phyloP scores from a whole-genome alignment of 2,113 vertebrate species.

The Orcinus orca region DNA sequence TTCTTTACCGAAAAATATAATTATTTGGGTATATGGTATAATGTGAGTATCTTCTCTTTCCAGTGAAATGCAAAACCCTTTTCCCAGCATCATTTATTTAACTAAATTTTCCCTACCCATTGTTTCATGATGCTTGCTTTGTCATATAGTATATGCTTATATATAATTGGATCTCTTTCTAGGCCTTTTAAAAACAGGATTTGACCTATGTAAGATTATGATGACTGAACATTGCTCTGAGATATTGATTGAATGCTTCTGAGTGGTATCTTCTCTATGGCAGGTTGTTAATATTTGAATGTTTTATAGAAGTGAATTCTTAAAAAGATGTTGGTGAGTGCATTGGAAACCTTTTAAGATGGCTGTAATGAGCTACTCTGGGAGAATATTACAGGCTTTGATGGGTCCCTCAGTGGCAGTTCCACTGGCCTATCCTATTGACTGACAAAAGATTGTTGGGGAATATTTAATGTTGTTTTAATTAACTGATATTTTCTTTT shows the following conservation, averaged over 20 bases:
- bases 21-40: neutral
- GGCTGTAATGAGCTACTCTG: conserved; percentile 83
- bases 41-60: neutral
- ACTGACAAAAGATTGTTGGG: conserved; percentile 81
- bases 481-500: conserved; percentile 72
- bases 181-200: conserved; percentile 19
- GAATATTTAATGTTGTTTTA: conserved; percentile 83
- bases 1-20: neutral
- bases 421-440: conserved; percentile 78
- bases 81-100: neutral
- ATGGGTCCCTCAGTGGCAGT: conserved; percentile 82
- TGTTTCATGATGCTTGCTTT: neutral
- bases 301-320: conserved; percentile 74
- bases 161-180: conserved; percentile 10
- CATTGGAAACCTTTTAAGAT: conserved; percentile 78
- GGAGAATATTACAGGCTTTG: conserved; percentile 79
- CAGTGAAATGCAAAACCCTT: neutral
- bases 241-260: conserved; percentile 52
- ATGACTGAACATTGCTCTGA: neutral
- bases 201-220: conserved; percentile 41
- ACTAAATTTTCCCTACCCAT: neutral
- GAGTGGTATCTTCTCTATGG: neutral
- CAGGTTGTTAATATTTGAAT: conserved; percentile 71
- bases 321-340: conserved; percentile 55
- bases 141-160: neutral